Percentiles rank a stretch among this genome's conserved stretches.
Conservation (phyloP, 2,797 vertebrate genomes). For the Dendrocincla fuliginosa region DNA sequence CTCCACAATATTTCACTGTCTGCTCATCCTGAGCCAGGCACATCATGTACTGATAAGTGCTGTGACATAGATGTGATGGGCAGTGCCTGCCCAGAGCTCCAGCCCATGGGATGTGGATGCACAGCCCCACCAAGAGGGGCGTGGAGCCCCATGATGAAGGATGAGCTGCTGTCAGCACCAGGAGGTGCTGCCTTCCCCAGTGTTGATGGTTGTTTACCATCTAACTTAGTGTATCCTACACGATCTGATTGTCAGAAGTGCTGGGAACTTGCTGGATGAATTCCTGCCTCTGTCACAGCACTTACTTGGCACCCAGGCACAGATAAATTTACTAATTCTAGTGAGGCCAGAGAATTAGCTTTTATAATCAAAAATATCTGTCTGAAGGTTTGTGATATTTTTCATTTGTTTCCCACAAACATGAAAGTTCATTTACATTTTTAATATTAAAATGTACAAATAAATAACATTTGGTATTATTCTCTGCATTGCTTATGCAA, state of each 20-base stretch:
- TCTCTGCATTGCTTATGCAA: not conserved
- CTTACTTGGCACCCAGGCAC: not conserved
- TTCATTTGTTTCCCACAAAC: not conserved
- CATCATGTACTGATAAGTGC: fast-evolving
- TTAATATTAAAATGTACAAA: not conserved
- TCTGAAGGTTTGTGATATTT: not conserved
- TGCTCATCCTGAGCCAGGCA: fast-evolving
- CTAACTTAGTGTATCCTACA: fast-evolving
- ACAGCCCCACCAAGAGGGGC: not conserved
- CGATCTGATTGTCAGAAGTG: not conserved
- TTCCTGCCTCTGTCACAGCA: fast-evolving
- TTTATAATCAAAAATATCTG: not conserved
- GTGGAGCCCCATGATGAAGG: not conserved
- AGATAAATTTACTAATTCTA: not conserved
- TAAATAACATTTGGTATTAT: not conserved
- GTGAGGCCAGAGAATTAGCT: not conserved
- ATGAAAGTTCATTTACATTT: not conserved
- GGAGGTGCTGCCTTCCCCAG: fast-evolving
- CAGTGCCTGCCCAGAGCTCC: fast-evolving
- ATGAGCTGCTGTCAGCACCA: not conserved
- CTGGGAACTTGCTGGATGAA: not conserved
- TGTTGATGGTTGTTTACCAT: fast-evolving
- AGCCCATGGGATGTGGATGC: not conserved
- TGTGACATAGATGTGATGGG: not conserved
- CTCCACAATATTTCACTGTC: no score